Conservation (phyloP, 2,888 invertebrate species). For the Dicycla oo region DNA sequence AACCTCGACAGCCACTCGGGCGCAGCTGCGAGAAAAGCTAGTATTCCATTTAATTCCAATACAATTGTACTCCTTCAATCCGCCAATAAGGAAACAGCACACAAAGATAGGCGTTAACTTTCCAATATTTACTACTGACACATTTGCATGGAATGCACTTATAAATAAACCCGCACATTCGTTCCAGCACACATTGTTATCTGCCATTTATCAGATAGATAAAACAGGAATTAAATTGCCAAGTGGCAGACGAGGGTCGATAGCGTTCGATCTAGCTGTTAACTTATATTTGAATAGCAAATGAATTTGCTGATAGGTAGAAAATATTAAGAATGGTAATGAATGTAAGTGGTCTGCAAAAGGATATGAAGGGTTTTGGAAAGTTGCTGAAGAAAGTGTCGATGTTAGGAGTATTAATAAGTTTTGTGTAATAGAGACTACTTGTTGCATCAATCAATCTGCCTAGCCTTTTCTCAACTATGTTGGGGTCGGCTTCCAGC, state of each 20-base stretch:
- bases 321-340: conserved; percentile 55
- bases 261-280: conserved; percentile 38
- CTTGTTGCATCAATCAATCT: no score
- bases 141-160: conserved; percentile 46
- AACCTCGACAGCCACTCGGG: no score
- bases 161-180: conserved; percentile 36
- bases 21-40: no score
- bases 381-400: conserved; percentile 47
- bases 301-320: conserved; percentile 51
- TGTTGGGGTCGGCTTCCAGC: no score
- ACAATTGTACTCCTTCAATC: conserved; percentile 22
- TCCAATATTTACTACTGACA: conserved; percentile 44
- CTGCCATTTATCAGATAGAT: conserved; percentile 53
- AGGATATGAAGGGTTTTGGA: conserved; percentile 52
- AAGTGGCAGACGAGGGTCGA: conserved; percentile 49
- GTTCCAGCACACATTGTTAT: conserved; percentile 53
- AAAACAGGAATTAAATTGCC: conserved; percentile 51
- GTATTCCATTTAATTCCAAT: no score
- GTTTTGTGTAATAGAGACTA: background rate
- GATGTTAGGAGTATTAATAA: conserved; percentile 12
- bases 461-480: no score
- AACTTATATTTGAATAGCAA: conserved; percentile 60
- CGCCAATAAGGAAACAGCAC: conserved; percentile 36
- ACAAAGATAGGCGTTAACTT: conserved; percentile 30
- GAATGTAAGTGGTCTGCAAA: conserved; percentile 52